phyloP scores from a whole-genome alignment of 2,888 invertebrate species.

The Dolichopus griseipennis region DNA sequence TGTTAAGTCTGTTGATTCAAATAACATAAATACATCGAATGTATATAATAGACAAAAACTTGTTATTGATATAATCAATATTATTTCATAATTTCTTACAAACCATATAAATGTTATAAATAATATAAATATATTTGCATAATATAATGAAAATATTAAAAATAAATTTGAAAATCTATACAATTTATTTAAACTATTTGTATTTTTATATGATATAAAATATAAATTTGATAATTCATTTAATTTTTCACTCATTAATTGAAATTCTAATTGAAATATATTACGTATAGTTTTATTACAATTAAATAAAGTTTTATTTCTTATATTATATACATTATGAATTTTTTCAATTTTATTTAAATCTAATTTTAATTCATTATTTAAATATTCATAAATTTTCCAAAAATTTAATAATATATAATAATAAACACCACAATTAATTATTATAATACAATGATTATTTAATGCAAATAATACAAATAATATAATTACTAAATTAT shows the following conservation, averaged over 20 bases:
- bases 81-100: not conserved
- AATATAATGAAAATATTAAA: constrained; percentile 4
- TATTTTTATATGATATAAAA: not conserved
- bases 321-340: not conserved
- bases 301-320: not conserved
- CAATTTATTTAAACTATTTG: not conserved
- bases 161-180: constrained; percentile 3
- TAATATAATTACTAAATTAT: not conserved
- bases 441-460: constrained; percentile 1
- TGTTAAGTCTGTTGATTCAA: not conserved
- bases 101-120: constrained; percentile 1
- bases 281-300: not conserved
- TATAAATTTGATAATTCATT: not conserved
- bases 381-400: constrained; percentile 4
- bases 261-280: not conserved
- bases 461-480: not conserved
- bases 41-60: not conserved
- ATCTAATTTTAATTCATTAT: not conserved
- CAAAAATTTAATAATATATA: not conserved
- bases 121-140: not conserved
- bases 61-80: not conserved
- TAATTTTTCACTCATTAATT: not conserved
- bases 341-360: not conserved
- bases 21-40: not conserved
- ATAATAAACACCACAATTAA: not conserved